Percentiles rank a stretch among this genome's conserved stretches.
Conservation (phyloP, 35 echinoderm and acorn worm species). For the Apostichopus japonicus region DNA sequence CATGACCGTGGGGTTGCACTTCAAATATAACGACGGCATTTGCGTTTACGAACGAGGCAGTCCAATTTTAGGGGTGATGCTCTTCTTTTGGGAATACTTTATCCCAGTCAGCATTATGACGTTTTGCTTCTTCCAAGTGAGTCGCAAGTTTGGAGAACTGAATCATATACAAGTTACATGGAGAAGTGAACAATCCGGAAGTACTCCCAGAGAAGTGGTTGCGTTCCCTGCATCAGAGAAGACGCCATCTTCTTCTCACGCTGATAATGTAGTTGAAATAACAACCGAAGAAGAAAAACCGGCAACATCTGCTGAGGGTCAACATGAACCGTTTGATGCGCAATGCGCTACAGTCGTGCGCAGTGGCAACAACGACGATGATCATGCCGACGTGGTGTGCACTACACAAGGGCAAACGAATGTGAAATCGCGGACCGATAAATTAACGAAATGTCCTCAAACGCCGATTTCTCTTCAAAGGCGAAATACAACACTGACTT, state of each 20-base stretch:
- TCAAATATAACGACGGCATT: constrained; percentile 34
- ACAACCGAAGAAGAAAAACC: background rate
- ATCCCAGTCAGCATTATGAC: constrained; percentile 61
- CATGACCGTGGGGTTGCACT: constrained; percentile 33
- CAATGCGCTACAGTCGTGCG: no score
- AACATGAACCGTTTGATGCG: background rate
- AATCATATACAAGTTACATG: constrained; percentile 24
- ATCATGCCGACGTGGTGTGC: no score
- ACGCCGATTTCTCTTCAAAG: constrained; percentile 49
- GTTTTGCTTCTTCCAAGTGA: constrained; percentile 54
- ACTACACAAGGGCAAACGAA: no score
- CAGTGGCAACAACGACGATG: no score
- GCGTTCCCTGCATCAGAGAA: background rate
- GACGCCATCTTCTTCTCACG: background rate
- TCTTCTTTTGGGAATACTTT: constrained; percentile 68
- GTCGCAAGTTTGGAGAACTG: constrained; percentile 34
- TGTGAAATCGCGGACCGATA: background rate
- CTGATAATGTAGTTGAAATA: background rate
- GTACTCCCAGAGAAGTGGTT: background rate
- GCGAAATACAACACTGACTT: constrained; percentile 62
- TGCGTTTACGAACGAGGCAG: constrained; percentile 55
- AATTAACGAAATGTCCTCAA: background rate
- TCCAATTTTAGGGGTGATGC: constrained; percentile 45
- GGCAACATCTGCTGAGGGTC: background rate
- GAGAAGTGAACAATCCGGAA: background rate